These are phyloP conservation scores for Hirundichthys speculiger DNA, from an alignment of 2,113 vertebrate genomes.

Conservation along the genomic window DNA sequence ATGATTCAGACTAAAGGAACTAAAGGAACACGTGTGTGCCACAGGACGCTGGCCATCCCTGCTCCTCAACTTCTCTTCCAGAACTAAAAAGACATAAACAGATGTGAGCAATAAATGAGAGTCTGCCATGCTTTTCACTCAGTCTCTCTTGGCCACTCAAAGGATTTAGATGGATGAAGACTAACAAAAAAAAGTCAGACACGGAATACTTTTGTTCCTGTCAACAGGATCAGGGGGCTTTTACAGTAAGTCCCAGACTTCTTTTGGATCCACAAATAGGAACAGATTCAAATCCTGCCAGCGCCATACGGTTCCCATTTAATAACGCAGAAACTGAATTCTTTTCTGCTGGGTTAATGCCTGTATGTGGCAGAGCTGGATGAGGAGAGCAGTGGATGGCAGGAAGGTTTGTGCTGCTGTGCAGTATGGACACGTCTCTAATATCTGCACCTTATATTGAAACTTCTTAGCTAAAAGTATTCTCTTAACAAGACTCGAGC, in stretches of 20 bases:
- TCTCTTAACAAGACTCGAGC: no score
- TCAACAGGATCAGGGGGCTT: constrained; percentile 55
- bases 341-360: constrained; percentile 31
- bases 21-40: constrained; percentile 45
- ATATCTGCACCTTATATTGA: constrained; percentile 38
- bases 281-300: constrained; percentile 65
- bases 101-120: constrained; percentile 61
- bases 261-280: constrained; percentile 59
- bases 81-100: constrained; percentile 61
- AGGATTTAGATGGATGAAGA: constrained; percentile 57
- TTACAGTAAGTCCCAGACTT: constrained; percentile 56
- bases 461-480: no score
- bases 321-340: constrained; percentile 52
- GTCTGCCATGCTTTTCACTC: constrained; percentile 41
- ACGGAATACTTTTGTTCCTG: constrained; percentile 66
- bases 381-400: constrained; percentile 21
- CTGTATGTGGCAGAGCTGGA: constrained; percentile 32
- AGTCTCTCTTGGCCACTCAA: constrained; percentile 26
- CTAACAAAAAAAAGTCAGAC: constrained; percentile 48
- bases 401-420: neutral
- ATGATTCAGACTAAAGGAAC: constrained; percentile 45
- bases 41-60: constrained; percentile 42
- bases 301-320: constrained; percentile 63
- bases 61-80: constrained; percentile 37
- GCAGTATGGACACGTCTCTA: constrained; percentile 30